These are phyloP conservation scores for Biston stratarius DNA, from an alignment of 2,888 invertebrate species.

Conservation along the genomic window DNA sequence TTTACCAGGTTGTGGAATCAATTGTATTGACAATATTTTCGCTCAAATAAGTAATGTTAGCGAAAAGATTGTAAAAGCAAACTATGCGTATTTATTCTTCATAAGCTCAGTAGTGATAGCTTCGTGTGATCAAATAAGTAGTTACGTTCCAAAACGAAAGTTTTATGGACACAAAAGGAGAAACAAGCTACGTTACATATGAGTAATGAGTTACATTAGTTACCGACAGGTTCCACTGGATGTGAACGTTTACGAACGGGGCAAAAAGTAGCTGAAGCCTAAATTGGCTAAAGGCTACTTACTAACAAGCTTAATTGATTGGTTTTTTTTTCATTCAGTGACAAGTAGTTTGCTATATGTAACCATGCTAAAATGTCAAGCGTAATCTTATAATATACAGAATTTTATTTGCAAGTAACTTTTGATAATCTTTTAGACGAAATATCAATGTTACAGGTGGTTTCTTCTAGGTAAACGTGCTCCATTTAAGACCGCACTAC, in stretches of 20 bases:
- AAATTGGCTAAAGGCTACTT: conserved; percentile 7
- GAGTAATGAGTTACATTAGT: conserved; percentile 5
- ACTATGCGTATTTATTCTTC: too few relatives aligned
- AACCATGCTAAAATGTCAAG: not conserved
- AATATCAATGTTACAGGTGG: too few relatives aligned
- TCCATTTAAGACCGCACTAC: too few relatives aligned
- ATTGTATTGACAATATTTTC: too few relatives aligned
- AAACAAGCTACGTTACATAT: not conserved
- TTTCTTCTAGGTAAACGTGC: too few relatives aligned
- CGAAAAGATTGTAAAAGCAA: too few relatives aligned
- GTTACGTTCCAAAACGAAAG: not conserved
- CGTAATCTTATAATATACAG: not conserved
- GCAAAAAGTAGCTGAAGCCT: conserved; percentile 25
- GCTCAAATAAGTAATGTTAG: too few relatives aligned
- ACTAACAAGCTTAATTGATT: conserved; percentile 2
- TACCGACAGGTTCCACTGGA: not conserved
- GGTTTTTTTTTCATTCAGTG: not conserved
- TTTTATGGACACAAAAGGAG: conserved; percentile 1
- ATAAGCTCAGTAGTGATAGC: not conserved
- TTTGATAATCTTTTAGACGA: too few relatives aligned
- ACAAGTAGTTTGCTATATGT: not conserved
- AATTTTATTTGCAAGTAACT: not conserved
- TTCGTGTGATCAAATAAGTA: not conserved
- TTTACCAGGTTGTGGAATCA: too few relatives aligned
- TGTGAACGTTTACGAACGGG: conserved; percentile 1